Evolutionary conservation across 2,797 vertebrate genomes (phyloP).

Genomic region (Pseudopleuronectes americanus): DNA sequence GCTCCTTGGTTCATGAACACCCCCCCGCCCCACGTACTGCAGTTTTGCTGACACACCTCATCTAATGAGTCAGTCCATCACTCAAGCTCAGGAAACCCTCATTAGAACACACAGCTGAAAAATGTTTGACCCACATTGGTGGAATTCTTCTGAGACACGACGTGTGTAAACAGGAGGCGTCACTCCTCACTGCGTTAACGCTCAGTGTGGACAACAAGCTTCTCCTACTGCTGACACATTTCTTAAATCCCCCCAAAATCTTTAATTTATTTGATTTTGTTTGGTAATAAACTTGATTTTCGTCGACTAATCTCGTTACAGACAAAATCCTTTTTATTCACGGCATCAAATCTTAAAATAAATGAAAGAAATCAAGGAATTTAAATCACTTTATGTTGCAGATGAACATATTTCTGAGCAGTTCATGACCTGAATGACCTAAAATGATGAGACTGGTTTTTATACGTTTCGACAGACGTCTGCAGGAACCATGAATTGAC

Average conservation of each 20-base stretch:
- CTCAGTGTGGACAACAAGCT: conserved; percentile 34
- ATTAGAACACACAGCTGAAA: conserved; percentile 56
- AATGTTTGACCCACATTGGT: conserved; percentile 69
- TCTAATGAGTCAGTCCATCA: conserved; percentile 63
- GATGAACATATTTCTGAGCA: too few relatives aligned
- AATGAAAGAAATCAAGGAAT: background rate
- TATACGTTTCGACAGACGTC: too few relatives aligned
- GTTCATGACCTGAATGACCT: background rate
- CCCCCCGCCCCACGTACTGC: background rate
- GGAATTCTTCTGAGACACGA: conserved; percentile 47
- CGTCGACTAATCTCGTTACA: background rate
- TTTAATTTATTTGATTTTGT: background rate
- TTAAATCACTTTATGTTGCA: too few relatives aligned
- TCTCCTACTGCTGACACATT: conserved; percentile 28
- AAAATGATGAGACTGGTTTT: background rate
- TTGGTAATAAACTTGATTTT: background rate
- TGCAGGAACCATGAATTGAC: background rate
- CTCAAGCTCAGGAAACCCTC: conserved; percentile 64
- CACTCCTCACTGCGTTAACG: conserved; percentile 9
- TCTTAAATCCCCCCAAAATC: conserved; percentile 29
- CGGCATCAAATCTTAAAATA: background rate
- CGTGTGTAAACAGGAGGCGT: conserved; percentile 50
- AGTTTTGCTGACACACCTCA: conserved; percentile 59
- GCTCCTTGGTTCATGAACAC: background rate
- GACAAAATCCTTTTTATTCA: background rate